phyloP scores from a whole-genome alignment of 2,797 vertebrate genomes.

The Scyliorhinus canicula region DNA sequence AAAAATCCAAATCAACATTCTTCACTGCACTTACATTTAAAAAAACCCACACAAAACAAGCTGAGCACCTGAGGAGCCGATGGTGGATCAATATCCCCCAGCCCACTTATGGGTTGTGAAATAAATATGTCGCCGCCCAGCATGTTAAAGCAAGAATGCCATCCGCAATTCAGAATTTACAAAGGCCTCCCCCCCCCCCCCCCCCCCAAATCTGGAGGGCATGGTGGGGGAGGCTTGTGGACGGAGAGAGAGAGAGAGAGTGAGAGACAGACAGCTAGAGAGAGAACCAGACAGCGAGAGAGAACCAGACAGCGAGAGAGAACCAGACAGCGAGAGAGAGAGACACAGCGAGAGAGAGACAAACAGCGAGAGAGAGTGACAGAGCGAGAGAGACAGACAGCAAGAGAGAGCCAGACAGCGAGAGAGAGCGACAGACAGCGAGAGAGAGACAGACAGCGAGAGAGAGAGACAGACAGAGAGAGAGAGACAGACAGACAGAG shows the following conservation, averaged over 20 bases:
- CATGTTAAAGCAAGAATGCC: not conserved
- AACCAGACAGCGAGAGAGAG: not conserved
- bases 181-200: not conserved
- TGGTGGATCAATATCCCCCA: not conserved
- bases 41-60: not conserved
- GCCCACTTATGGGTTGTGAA: not conserved
- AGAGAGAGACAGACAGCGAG: too few relatives aligned
- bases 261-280: not conserved
- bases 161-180: not conserved
- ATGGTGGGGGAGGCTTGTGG: conserved; percentile 31
- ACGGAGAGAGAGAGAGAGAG: conserved; percentile 4
- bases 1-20: not conserved
- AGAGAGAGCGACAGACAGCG: not conserved
- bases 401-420: not conserved
- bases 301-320: not conserved
- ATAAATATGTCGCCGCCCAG: too few relatives aligned
- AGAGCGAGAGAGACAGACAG: not conserved
- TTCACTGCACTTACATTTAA: not conserved
- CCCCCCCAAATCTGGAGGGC: too few relatives aligned
- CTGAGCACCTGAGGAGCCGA: not conserved
- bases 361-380: too few relatives aligned
- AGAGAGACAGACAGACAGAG: not conserved
- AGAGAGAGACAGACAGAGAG: not conserved
- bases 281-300: not conserved
- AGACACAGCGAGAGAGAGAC: not conserved